Conservation (phyloP, 1,140 invertebrate genomes). For the Neuroterus valhalla region DNA sequence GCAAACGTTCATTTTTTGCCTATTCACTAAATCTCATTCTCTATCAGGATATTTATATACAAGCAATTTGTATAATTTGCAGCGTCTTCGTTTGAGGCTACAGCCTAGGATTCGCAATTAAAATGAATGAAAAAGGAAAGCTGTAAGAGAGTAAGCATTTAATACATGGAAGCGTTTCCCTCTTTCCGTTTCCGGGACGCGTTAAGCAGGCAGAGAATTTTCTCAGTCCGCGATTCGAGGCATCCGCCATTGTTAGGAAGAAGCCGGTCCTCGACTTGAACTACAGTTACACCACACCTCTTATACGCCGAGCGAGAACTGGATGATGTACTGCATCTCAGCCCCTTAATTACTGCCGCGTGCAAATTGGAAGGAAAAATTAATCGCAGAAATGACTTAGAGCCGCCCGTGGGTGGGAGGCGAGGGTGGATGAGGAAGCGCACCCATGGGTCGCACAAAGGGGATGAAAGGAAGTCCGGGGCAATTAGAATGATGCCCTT, state of each 20-base stretch:
- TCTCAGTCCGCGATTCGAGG: conserved; percentile 47
- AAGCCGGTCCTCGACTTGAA: conserved; percentile 57
- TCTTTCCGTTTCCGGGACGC: conserved; percentile 28
- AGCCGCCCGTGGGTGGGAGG: conserved; percentile 57
- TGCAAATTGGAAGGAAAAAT: conserved; percentile 77
- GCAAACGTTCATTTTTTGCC: no score
- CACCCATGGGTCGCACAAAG: conserved; percentile 69
- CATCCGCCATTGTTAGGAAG: conserved; percentile 71
- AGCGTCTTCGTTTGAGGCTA: background rate
- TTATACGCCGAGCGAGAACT: conserved; percentile 58
- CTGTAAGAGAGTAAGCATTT: conserved; percentile 31
- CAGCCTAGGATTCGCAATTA: conserved; percentile 35
- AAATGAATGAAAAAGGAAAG: conserved; percentile 28
- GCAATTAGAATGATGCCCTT: conserved; percentile 76
- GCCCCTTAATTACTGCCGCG: conserved; percentile 76
- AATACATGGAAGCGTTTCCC: conserved; percentile 30
- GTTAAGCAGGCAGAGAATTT: conserved; percentile 29
- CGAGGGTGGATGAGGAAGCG: conserved; percentile 65
- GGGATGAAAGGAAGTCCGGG: conserved; percentile 75
- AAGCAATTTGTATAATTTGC: background rate
- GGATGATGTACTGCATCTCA: conserved; percentile 72
- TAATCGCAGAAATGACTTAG: conserved; percentile 77
- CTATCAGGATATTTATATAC: background rate
- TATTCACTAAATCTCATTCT: no score
- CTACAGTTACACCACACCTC: conserved; percentile 56